Evolutionary conservation across 2,797 vertebrate species (phyloP).

Genomic region (Acanthurus leucopareius): DNA sequence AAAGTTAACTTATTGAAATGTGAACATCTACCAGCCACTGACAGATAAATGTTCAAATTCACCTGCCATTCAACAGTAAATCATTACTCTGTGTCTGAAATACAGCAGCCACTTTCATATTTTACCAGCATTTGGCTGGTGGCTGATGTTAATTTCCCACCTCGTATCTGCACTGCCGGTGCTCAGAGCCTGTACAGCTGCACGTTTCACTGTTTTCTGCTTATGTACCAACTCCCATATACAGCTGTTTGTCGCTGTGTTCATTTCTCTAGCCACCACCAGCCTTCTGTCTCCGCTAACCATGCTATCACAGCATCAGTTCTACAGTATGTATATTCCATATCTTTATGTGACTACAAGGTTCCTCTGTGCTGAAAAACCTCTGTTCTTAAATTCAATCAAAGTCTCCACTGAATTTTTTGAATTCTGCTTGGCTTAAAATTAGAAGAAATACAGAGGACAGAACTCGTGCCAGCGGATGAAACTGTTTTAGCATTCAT

Average conservation of each 20-base stretch:
- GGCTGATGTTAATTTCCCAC: no score
- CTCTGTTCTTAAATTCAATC: conserved; percentile 30
- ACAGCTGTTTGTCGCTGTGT: conserved; percentile 10
- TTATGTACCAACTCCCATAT: neutral
- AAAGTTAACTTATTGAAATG: no score
- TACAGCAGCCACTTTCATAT: no score
- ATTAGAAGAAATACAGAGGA: conserved; percentile 19
- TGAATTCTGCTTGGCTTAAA: conserved; percentile 35
- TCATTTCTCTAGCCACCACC: conserved; percentile 15
- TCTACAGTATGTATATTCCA: conserved; percentile 40
- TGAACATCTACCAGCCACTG: no score
- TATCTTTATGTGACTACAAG: conserved; percentile 35
- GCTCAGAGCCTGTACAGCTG: neutral
- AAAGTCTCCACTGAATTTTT: conserved; percentile 13
- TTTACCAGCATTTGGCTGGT: no score
- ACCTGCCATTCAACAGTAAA: no score
- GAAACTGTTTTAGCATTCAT: conserved; percentile 12
- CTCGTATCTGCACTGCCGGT: neutral
- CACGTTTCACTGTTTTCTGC: conserved; percentile 15
- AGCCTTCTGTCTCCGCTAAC: conserved; percentile 39
- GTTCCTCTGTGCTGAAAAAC: conserved; percentile 11
- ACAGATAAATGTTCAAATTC: no score
- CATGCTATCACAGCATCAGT: conserved; percentile 12
- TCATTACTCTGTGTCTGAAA: no score
- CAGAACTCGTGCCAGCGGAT: neutral